phyloP scores from a whole-genome alignment of 2,888 invertebrate genomes.

The Beris chalybata region DNA sequence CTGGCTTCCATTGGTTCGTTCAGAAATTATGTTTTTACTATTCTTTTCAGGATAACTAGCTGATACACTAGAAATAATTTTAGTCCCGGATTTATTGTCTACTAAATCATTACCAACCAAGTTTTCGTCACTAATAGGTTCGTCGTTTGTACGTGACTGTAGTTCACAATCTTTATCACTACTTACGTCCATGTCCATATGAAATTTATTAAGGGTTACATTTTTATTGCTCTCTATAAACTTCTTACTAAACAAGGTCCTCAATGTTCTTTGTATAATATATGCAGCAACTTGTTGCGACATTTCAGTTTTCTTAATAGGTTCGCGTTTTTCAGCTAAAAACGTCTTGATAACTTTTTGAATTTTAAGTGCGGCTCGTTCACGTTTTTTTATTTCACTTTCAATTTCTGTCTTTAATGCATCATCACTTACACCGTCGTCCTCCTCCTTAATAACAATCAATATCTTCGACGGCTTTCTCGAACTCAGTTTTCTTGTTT shows the following conservation, averaged over 20 bases:
- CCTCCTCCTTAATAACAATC: conserved; percentile 33
- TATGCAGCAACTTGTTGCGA: conserved; percentile 60
- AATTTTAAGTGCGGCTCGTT: conserved; percentile 36
- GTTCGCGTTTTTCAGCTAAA: background rate
- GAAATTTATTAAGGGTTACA: too few species aligned
- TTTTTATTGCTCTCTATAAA: conserved; percentile 42
- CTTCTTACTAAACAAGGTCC: conserved; percentile 56
- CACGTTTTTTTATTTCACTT: conserved; percentile 35
- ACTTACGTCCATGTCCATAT: too few species aligned
- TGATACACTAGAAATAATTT: too few species aligned
- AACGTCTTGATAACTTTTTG: conserved; percentile 28
- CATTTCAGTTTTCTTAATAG: conserved; percentile 47
- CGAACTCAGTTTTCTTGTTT: conserved; percentile 33
- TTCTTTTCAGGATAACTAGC: too few species aligned
- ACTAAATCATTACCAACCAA: too few species aligned
- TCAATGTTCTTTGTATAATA: conserved; percentile 63
- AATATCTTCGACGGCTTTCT: conserved; percentile 30
- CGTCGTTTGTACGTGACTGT: too few species aligned
- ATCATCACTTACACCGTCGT: conserved; percentile 18
- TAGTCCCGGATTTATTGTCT: too few species aligned
- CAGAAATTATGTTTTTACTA: too few species aligned
- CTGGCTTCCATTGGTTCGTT: too few species aligned
- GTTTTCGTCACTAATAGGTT: too few species aligned
- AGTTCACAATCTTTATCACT: too few species aligned
- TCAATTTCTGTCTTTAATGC: conserved; percentile 21